Evolutionary conservation across 2,797 vertebrate species (phyloP).

Genomic region (Acanthiza pusilla): DNA sequence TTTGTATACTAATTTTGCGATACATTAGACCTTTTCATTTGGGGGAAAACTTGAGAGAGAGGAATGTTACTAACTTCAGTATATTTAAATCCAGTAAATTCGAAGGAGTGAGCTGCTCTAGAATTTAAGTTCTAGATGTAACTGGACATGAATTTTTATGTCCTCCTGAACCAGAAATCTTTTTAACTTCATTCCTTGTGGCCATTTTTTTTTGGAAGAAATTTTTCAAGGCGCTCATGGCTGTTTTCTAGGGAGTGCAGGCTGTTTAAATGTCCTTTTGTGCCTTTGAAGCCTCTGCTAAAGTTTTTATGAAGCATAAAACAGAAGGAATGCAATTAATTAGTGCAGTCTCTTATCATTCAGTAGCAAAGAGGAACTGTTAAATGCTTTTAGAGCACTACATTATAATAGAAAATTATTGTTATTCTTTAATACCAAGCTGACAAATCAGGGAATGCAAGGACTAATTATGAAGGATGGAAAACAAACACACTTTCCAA

Average conservation of each 20-base stretch:
- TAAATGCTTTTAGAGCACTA: not conserved
- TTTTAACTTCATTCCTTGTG: not conserved
- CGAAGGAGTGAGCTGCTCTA: not conserved
- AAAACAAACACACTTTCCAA: not conserved
- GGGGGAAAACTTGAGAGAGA: not conserved
- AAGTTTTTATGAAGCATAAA: constrained; percentile 29
- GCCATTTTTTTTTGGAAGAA: not conserved
- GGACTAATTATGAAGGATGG: not conserved
- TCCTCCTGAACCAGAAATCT: not conserved
- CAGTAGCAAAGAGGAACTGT: not conserved
- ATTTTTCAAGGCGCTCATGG: not conserved
- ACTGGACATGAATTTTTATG: not conserved
- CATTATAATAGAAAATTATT: not conserved
- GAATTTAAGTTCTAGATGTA: not conserved
- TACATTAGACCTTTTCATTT: not conserved
- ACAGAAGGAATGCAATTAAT: constrained; percentile 8
- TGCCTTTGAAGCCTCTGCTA: constrained; percentile 19
- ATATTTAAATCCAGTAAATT: not conserved
- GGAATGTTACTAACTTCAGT: not conserved
- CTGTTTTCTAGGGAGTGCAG: not conserved
- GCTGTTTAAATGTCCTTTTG: not conserved
- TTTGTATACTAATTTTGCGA: not conserved
- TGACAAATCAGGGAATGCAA: not conserved
- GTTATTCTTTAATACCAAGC: not conserved
- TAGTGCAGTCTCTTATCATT: not conserved